Evolutionary conservation across 2,797 vertebrate genomes (phyloP).

Genomic region (Cephalopachus bancanus): DNA sequence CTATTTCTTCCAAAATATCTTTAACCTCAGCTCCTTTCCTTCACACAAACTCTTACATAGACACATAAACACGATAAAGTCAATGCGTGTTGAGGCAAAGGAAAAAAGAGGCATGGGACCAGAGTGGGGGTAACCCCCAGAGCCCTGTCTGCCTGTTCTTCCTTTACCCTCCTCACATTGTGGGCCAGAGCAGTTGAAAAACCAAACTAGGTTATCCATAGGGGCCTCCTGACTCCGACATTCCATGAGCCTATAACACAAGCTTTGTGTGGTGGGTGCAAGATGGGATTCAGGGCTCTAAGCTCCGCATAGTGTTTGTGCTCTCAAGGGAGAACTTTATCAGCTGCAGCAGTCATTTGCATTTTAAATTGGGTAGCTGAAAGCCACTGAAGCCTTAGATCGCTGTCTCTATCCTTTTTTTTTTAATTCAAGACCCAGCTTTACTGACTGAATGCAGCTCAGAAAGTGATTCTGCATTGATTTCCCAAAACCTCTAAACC

Average conservation of each 20-base stretch:
- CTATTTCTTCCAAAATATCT: not conserved
- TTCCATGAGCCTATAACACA: not conserved
- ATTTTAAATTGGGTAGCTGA: conserved; percentile 44
- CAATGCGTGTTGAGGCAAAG: not conserved
- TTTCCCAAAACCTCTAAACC: not conserved
- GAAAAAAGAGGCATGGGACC: not conserved
- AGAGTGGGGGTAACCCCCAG: not conserved
- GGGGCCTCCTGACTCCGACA: not conserved
- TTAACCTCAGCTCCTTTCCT: conserved; percentile 22
- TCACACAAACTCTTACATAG: not conserved
- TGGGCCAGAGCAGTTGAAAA: not conserved
- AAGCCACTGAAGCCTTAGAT: not conserved
- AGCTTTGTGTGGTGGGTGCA: not conserved
- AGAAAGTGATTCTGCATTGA: not conserved
- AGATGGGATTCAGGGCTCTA: not conserved
- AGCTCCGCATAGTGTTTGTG: not conserved
- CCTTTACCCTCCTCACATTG: not conserved
- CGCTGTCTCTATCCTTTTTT: not conserved
- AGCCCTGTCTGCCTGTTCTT: no score
- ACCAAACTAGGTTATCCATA: not conserved
- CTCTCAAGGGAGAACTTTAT: conserved; percentile 15
- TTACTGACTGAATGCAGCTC: not conserved
- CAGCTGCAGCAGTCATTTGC: not conserved
- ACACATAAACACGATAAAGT: not conserved
- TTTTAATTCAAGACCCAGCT: not conserved